phyloP scores from a whole-genome alignment of 2,797 vertebrate genomes.

The Crotalus adamanteus region DNA sequence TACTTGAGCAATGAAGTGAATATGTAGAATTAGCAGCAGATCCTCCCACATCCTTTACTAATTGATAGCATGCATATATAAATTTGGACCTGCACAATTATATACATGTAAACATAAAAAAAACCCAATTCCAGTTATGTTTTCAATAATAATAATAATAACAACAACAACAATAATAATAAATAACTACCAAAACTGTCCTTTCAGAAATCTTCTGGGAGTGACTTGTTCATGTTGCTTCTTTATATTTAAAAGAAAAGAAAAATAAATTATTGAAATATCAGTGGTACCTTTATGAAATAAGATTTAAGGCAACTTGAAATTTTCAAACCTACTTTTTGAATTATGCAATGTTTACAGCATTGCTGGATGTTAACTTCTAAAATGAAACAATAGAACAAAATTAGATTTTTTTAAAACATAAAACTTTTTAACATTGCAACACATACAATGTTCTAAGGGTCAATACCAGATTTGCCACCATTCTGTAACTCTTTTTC shows the following conservation, averaged over 20 bases:
- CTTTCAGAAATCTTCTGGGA: slow-evolving; percentile 76
- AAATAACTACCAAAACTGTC: slow-evolving; percentile 74
- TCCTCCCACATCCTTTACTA: not conserved
- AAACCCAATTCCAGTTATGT: not conserved
- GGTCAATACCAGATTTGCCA: slow-evolving; percentile 42
- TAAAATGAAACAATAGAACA: slow-evolving; percentile 37
- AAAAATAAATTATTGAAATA: not conserved
- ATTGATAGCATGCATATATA: not conserved
- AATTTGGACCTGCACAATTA: not conserved
- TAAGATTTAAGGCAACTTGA: slow-evolving; percentile 1
- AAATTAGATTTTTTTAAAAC: slow-evolving; percentile 26
- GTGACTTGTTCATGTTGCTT: slow-evolving; percentile 77
- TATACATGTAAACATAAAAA: not conserved
- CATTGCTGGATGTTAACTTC: slow-evolving; percentile 35
- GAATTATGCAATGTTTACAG: slow-evolving; percentile 56
- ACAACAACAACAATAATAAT: not conserved
- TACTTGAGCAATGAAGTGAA: not conserved
- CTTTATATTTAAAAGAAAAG: slow-evolving; percentile 60
- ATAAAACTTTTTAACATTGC: slow-evolving; percentile 13
- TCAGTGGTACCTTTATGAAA: slow-evolving; percentile 12
- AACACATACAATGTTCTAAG: not conserved
- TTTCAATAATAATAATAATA: slow-evolving; percentile 29
- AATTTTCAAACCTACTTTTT: slow-evolving; percentile 54
- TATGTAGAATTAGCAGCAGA: not conserved
- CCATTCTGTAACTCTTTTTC: not conserved